phyloP scores from a whole-genome alignment of 2,113 vertebrate genomes.

The Oreochromis niloticus region DNA sequence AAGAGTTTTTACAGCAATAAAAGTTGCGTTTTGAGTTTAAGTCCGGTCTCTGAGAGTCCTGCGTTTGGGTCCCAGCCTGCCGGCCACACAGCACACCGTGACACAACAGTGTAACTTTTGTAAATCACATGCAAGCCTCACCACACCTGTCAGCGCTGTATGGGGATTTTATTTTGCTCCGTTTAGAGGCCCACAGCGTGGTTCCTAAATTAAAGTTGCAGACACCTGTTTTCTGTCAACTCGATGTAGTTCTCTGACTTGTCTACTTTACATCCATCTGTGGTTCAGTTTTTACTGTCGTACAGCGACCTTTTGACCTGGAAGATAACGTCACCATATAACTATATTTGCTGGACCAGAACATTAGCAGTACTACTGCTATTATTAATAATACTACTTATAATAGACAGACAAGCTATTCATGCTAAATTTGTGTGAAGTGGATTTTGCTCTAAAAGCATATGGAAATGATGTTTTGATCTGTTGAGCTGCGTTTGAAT shows the following conservation, averaged over 20 bases:
- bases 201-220: not conserved
- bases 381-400: fast-evolving
- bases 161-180: not conserved
- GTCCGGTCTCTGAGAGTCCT: not conserved
- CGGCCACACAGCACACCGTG: not conserved
- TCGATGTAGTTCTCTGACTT: not conserved
- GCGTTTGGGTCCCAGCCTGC: not conserved
- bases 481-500: not conserved
- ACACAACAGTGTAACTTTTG: not conserved
- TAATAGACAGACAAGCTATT: not conserved
- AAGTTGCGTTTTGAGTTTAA: not conserved
- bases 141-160: fast-evolving
- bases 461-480: fast-evolving
- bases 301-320: not conserved
- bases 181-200: not conserved
- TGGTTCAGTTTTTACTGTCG: fast-evolving
- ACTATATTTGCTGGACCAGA: fast-evolving
- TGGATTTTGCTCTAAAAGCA: not conserved
- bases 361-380: fast-evolving
- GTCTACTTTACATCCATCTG: not conserved
- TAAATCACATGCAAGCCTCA: not conserved
- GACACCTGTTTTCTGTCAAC: not conserved
- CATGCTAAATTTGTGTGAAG: not conserved
- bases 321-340: not conserved
- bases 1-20: too few species aligned